Conservation (phyloP, 1,140 invertebrate species). For the Solenopsis fugax region DNA sequence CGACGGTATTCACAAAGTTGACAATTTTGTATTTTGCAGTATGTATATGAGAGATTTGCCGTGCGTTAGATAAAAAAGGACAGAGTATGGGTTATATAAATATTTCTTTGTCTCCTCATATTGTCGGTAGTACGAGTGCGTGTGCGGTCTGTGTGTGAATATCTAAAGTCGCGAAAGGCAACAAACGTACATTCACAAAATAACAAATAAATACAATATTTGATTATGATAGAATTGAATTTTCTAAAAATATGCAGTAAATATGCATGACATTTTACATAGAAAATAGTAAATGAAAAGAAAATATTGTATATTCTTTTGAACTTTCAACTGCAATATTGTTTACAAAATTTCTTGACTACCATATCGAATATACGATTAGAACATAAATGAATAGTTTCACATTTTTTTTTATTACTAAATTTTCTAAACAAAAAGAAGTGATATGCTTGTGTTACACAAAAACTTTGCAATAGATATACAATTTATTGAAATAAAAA, state of each 20-base stretch:
- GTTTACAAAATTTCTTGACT: conserved; percentile 1
- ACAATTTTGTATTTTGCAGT: conserved; percentile 42
- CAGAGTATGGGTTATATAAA: neutral
- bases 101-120: neutral
- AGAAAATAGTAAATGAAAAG: conserved; percentile 23
- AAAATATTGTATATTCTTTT: conserved; percentile 20
- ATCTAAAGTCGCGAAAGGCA: conserved; percentile 5
- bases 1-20: conserved; percentile 22
- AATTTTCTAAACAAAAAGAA: neutral
- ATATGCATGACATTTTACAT: conserved; percentile 10
- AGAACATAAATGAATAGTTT: neutral
- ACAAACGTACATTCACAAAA: neutral
- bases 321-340: neutral
- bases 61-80: conserved; percentile 26
- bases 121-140: neutral
- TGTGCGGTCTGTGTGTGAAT: neutral
- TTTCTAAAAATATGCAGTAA: conserved; percentile 13
- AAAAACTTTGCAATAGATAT: neutral
- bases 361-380: conserved; percentile 1
- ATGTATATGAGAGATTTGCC: neutral
- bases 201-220: conserved; percentile 29
- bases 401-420: neutral
- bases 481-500: conserved; percentile 36
- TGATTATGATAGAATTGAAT: neutral
- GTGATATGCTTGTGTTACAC: neutral